phyloP scores from a whole-genome alignment of 1,140 invertebrate genomes.

The Sinella curviseta region DNA sequence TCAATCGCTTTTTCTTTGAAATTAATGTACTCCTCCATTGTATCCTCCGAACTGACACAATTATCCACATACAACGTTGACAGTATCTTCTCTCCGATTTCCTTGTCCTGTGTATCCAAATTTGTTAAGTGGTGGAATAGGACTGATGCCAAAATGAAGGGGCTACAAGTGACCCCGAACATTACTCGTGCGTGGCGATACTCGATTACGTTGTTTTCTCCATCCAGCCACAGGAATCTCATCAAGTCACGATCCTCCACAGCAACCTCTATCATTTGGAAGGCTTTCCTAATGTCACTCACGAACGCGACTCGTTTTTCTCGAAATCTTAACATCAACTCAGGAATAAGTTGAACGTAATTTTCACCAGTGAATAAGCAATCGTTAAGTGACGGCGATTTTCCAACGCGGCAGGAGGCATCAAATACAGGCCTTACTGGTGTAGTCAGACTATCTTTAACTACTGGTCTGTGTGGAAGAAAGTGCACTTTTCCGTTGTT shows the following conservation, averaged over 20 bases:
- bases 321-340: constrained; percentile 53
- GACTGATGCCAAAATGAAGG: constrained; percentile 52
- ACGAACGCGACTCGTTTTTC: constrained; percentile 51
- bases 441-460: neutral
- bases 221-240: constrained; percentile 44
- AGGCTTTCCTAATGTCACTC: constrained; percentile 54
- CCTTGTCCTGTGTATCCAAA: neutral
- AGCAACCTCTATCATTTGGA: too few relatives aligned
- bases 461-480: neutral
- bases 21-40: constrained; percentile 34
- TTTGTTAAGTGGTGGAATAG: neutral
- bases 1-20: constrained; percentile 41
- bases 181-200: too few relatives aligned
- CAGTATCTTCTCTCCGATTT: constrained; percentile 29
- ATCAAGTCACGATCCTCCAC: constrained; percentile 49
- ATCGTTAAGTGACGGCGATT: constrained; percentile 51
- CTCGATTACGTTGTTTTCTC: neutral
- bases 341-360: constrained; percentile 53
- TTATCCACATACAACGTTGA: constrained; percentile 49
- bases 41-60: constrained; percentile 47
- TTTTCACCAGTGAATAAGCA: constrained; percentile 53
- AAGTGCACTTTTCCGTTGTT: neutral
- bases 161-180: constrained; percentile 52
- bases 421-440: neutral
- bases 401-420: constrained; percentile 43